A percentile compares a stretch with the other conserved stretches of the same genome.
Conservation (phyloP, 1,140 invertebrate species). For the Episyrphus balteatus region DNA sequence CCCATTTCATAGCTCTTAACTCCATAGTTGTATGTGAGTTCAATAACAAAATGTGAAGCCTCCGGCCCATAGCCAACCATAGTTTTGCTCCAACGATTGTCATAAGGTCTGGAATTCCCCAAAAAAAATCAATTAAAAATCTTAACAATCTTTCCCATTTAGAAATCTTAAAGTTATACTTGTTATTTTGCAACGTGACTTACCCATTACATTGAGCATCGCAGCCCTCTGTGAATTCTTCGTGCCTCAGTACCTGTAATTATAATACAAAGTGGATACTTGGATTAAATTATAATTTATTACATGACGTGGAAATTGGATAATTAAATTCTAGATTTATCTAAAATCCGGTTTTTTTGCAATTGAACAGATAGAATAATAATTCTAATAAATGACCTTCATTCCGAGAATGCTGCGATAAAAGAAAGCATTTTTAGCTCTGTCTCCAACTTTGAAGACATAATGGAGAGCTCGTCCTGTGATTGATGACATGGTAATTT, state of each 20-base stretch:
- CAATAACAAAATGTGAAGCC: slow-evolving; percentile 89
- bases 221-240: slow-evolving; percentile 94
- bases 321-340: not conserved
- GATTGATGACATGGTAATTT: slow-evolving; percentile 13
- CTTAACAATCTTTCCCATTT: no score
- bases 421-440: slow-evolving; percentile 73
- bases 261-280: not conserved
- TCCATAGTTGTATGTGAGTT: slow-evolving; percentile 96
- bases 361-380: not conserved
- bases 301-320: not conserved
- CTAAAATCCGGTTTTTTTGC: not conserved
- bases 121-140: slow-evolving; percentile 7
- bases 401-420: slow-evolving; percentile 84
- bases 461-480: slow-evolving; percentile 72
- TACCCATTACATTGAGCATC: slow-evolving; percentile 95
- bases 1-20: slow-evolving; percentile 67
- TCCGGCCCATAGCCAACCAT: slow-evolving; percentile 98
- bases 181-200: no score
- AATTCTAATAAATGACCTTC: slow-evolving; percentile 54
- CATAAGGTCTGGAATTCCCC: slow-evolving; percentile 63
- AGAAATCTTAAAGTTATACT: no score
- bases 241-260: slow-evolving; percentile 80
- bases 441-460: slow-evolving; percentile 89
- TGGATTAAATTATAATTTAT: not conserved
- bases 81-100: slow-evolving; percentile 97